Conservation (phyloP, 2,113 vertebrate species). For the Colistium nudipinnis region DNA sequence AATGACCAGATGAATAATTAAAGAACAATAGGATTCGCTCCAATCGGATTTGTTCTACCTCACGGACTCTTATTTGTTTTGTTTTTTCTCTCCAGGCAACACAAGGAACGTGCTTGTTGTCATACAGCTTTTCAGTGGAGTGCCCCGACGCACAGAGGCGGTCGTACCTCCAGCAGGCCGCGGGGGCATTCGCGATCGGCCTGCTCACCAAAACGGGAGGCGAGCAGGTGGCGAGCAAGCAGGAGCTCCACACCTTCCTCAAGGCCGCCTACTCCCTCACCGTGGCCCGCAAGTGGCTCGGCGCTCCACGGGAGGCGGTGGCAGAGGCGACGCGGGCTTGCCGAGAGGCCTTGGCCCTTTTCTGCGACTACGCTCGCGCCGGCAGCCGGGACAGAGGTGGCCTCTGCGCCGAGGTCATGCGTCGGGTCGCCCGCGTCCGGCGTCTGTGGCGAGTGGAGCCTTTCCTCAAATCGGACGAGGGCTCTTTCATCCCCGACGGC, state of each 20-base stretch:
- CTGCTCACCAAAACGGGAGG: conserved; percentile 84
- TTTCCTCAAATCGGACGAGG: conserved; percentile 82
- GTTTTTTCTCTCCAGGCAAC: conserved; percentile 82
- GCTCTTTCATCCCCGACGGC: conserved; percentile 87
- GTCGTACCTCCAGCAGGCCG: conserved; percentile 83
- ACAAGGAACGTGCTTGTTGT: conserved; percentile 89
- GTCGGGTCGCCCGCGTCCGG: conserved; percentile 78
- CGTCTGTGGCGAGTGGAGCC: conserved; percentile 73
- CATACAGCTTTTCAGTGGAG: conserved; percentile 86
- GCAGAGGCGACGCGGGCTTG: conserved; percentile 67
- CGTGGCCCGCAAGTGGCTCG: conserved; percentile 81
- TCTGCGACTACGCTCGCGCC: conserved; percentile 78
- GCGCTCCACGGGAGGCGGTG: conserved; percentile 52
- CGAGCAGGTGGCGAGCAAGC: conserved; percentile 83
- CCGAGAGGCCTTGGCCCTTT: conserved; percentile 79
- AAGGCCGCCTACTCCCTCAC: conserved; percentile 89
- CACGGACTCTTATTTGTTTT: not conserved
- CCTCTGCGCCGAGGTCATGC: conserved; percentile 84
- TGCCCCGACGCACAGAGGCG: conserved; percentile 77
- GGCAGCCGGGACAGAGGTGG: conserved; percentile 73
- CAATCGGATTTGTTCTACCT: not conserved
- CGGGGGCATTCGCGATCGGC: conserved; percentile 89
- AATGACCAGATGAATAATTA: not conserved
- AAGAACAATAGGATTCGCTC: not conserved
- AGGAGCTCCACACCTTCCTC: conserved; percentile 91